A percentile compares a stretch with the other conserved stretches of the same genome.
phyloP scores from a whole-genome alignment of 2,797 vertebrate species.

The Rhadinocentrus ornatus region DNA sequence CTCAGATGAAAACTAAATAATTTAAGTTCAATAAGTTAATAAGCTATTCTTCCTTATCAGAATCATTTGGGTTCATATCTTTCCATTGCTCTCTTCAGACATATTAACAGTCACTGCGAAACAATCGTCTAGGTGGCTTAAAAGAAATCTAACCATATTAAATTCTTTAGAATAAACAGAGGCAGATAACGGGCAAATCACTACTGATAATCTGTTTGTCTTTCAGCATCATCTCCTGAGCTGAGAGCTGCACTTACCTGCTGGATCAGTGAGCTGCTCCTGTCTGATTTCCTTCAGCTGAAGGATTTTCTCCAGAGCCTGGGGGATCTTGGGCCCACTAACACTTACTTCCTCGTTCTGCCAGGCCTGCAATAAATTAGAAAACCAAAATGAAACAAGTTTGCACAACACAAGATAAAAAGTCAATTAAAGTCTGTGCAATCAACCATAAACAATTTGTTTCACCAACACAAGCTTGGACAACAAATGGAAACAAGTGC shows the following conservation, averaged over 20 bases:
- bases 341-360: slow-evolving; percentile 86
- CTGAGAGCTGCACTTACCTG: slow-evolving; percentile 64
- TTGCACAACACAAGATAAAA: neutral
- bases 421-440: neutral
- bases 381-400: neutral
- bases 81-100: neutral
- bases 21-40: neutral
- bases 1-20: neutral
- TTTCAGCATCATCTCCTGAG: neutral
- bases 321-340: slow-evolving; percentile 91
- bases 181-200: neutral
- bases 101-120: neutral
- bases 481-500: neutral
- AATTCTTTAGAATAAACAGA: neutral
- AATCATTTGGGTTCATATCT: neutral
- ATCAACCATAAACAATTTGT: neutral
- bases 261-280: slow-evolving; percentile 86
- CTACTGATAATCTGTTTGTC: neutral
- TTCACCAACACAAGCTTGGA: neutral
- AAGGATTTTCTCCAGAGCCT: slow-evolving; percentile 94
- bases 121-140: neutral
- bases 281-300: slow-evolving; percentile 95
- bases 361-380: slow-evolving; percentile 63
- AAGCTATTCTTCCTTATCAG: neutral
- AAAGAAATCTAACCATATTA: too few relatives aligned